Percentiles rank a stretch among this genome's conserved stretches.
Conservation (phyloP, 1,140 invertebrate species). For the Antheraea mylitta region DNA sequence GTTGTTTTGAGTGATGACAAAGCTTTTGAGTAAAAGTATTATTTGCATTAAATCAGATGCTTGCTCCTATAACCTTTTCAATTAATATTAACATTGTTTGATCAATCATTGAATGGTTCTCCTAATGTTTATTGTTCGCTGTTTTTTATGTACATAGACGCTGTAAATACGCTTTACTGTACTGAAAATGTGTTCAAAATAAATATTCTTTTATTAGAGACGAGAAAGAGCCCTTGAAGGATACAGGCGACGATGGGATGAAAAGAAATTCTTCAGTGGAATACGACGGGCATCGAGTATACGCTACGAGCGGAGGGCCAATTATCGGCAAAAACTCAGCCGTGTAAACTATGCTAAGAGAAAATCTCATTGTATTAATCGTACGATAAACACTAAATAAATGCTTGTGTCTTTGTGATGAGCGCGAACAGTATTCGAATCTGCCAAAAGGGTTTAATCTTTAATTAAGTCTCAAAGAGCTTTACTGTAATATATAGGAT, state of each 20-base stretch:
- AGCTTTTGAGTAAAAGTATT: background rate
- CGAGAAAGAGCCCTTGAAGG: conserved; percentile 89
- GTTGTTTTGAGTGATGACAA: background rate
- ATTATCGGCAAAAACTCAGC: conserved; percentile 92
- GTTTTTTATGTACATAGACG: conserved; percentile 24
- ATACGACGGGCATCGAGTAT: conserved; percentile 88
- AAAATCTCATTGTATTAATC: background rate
- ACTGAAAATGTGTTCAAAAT: conserved; percentile 3
- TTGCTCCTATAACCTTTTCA: background rate
- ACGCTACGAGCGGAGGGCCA: conserved; percentile 85
- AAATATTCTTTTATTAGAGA: conserved; percentile 79
- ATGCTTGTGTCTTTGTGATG: conserved; percentile 68
- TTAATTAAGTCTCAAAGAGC: conserved; percentile 14
- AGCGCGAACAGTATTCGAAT: conserved; percentile 68
- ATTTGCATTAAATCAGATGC: background rate
- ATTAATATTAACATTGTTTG: background rate
- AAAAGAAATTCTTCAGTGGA: conserved; percentile 88
- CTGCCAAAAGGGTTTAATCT: conserved; percentile 63
- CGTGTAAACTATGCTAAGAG: conserved; percentile 78
- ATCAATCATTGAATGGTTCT: background rate
- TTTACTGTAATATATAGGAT: conserved; percentile 1
- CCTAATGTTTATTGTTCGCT: background rate
- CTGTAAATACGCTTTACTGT: conserved; percentile 18
- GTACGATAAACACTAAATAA: background rate
- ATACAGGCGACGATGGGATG: conserved; percentile 82